phyloP scores from a whole-genome alignment of 2,888 invertebrate species.

The Patella pellucida region DNA sequence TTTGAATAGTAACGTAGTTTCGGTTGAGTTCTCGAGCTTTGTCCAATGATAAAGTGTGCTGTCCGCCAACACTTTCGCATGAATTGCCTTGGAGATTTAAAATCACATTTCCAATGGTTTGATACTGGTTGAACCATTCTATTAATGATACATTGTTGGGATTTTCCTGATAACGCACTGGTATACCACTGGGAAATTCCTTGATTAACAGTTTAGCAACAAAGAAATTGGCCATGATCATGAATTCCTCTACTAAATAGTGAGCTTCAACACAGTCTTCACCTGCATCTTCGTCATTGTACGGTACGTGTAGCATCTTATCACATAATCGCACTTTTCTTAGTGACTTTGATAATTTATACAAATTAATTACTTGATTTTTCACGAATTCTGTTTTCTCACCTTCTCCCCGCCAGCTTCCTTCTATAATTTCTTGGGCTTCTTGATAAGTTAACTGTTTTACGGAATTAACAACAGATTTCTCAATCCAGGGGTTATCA shows the following conservation, averaged over 20 bases:
- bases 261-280: conserved; percentile 31
- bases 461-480: conserved; percentile 23
- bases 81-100: conserved; percentile 32
- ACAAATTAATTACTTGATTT: conserved; percentile 15
- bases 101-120: conserved; percentile 25
- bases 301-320: conserved; percentile 15
- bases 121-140: conserved; percentile 31
- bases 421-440: conserved; percentile 27
- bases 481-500: neutral
- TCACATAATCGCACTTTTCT: conserved; percentile 28
- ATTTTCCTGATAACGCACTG: conserved; percentile 36
- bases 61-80: neutral
- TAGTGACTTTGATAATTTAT: conserved; percentile 30
- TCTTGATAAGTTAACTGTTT: conserved; percentile 32
- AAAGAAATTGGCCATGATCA: conserved; percentile 36
- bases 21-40: neutral
- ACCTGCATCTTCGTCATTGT: conserved; percentile 12
- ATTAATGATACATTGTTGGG: conserved; percentile 28
- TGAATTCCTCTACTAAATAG: conserved; percentile 41
- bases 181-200: conserved; percentile 22
- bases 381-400: neutral
- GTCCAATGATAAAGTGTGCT: neutral
- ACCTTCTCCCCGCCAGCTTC: neutral
- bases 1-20: conserved; percentile 28
- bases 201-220: conserved; percentile 30